phyloP scores from a whole-genome alignment of 2,797 vertebrate genomes.

The Macrochelys suwanniensis region DNA sequence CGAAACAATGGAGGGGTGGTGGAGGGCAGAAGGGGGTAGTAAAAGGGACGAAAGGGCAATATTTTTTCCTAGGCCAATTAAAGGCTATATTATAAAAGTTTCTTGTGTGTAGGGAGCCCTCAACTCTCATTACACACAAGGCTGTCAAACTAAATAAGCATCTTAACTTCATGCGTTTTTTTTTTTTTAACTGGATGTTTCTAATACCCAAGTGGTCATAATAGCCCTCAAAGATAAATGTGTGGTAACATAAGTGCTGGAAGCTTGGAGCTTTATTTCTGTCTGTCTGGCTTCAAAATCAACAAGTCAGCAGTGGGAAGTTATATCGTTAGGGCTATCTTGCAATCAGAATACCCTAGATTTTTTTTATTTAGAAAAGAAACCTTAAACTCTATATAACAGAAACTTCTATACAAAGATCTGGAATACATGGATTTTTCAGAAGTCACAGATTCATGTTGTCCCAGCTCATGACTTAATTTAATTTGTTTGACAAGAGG shows the following conservation, averaged over 20 bases:
- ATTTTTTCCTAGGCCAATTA: not conserved
- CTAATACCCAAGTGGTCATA: conserved; percentile 17
- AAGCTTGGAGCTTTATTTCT: conserved; percentile 39
- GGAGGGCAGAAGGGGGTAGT: not conserved
- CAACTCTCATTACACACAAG: conserved; percentile 5
- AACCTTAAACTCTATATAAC: not conserved
- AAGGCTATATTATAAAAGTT: conserved; percentile 3
- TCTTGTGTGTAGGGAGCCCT: conserved; percentile 31
- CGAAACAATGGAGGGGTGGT: not conserved
- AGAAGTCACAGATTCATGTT: not conserved
- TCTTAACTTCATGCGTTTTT: not conserved
- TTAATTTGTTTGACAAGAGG: not conserved
- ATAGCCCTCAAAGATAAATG: conserved; percentile 27
- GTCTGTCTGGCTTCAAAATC: not conserved
- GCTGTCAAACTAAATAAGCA: conserved; percentile 1
- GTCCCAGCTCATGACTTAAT: no score
- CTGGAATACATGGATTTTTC: not conserved
- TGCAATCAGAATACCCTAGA: not conserved
- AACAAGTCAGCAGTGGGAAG: not conserved
- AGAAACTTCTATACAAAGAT: not conserved
- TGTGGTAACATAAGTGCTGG: conserved; percentile 7
- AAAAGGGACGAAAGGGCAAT: not conserved
- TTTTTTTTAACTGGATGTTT: conserved; percentile 44
- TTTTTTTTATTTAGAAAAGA: not conserved
- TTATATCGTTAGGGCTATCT: conserved; percentile 1